Conservation (phyloP, 2,888 invertebrate genomes). For the Epirrhoe tristata region DNA sequence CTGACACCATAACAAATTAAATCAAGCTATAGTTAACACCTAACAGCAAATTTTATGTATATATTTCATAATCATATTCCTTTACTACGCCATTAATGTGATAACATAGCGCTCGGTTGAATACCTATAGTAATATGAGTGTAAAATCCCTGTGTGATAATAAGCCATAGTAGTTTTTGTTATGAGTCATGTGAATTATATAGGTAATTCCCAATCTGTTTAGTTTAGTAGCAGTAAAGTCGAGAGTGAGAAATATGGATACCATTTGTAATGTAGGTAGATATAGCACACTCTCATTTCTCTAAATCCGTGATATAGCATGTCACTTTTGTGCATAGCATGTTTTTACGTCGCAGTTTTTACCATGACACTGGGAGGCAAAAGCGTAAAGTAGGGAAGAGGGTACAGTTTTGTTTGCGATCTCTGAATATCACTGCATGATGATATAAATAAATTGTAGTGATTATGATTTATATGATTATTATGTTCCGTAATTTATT, state of each 20-base stretch:
- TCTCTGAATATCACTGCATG: not conserved
- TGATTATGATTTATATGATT: not conserved
- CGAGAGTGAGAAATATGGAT: not conserved
- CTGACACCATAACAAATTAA: constrained; percentile 24
- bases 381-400: not conserved
- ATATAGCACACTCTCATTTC: too few relatives aligned
- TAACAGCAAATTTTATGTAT: constrained; percentile 23
- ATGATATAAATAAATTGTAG: not conserved
- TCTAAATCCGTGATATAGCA: not conserved
- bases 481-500: not conserved
- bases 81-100: constrained; percentile 67
- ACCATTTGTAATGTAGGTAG: not conserved
- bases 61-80: constrained; percentile 69
- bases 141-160: constrained; percentile 21
- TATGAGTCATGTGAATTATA: constrained; percentile 8
- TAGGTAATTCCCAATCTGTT: constrained; percentile 1
- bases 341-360: not conserved
- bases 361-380: not conserved
- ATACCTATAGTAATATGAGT: not conserved
- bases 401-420: not conserved
- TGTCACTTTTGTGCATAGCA: not conserved
- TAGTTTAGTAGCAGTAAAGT: not conserved
- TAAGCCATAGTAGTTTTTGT: constrained; percentile 4
- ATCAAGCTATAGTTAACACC: constrained; percentile 15
- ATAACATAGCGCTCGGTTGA: constrained; percentile 6